A percentile compares a stretch with the other conserved stretches of the same genome.
Conservation (phyloP, 1,140 invertebrate genomes). For the Pinna nobilis region DNA sequence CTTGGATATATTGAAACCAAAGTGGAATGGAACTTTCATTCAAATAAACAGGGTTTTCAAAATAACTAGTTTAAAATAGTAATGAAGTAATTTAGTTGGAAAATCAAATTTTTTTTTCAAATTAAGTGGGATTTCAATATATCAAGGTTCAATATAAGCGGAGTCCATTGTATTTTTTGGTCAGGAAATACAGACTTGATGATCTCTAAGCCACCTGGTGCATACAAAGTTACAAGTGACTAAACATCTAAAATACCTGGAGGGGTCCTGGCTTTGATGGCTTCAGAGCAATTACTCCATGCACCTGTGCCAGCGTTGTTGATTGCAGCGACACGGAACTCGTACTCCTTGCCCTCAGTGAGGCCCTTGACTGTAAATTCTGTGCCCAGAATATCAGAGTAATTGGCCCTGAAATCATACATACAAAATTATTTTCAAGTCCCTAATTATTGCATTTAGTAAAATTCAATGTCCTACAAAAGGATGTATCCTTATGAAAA, state of each 20-base stretch:
- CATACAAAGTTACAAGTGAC: neutral
- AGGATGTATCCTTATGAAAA: too few relatives aligned
- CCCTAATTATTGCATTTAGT: too few relatives aligned
- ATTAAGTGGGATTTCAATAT: too few relatives aligned
- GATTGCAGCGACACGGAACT: conserved; percentile 96
- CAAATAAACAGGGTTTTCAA: too few relatives aligned
- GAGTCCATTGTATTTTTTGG: neutral
- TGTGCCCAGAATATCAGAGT: conserved; percentile 63
- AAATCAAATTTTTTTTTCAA: neutral
- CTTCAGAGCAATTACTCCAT: conserved; percentile 92
- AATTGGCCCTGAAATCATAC: conserved; percentile 60
- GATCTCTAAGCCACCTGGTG: too few relatives aligned
- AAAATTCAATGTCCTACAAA: too few relatives aligned
- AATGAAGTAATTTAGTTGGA: too few relatives aligned
- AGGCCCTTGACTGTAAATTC: conserved; percentile 89
- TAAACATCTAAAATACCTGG: conserved; percentile 80
- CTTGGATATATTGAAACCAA: too few relatives aligned
- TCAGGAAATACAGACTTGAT: neutral
- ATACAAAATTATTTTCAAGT: neutral
- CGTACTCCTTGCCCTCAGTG: conserved; percentile 96
- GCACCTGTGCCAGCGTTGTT: conserved; percentile 96
- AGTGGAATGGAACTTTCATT: too few relatives aligned
- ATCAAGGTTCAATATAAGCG: too few relatives aligned
- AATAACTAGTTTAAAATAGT: too few relatives aligned
- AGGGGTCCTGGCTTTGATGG: conserved; percentile 90